These are phyloP conservation scores for Calameuta filiformis DNA, from an alignment of 2,888 invertebrate genomes.

Conservation along the genomic window DNA sequence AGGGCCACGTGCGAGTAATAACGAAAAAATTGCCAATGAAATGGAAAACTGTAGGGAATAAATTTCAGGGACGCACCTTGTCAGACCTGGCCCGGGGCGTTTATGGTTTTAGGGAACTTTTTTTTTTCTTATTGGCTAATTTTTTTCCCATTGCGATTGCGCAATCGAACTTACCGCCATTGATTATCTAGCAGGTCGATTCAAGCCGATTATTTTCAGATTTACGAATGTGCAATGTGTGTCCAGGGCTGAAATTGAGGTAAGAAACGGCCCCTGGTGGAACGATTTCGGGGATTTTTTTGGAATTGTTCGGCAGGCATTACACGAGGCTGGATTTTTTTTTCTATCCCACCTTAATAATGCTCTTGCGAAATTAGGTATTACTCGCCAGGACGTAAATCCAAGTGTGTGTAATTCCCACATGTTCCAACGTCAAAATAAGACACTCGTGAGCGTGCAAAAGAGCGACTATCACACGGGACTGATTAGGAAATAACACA, in stretches of 20 bases:
- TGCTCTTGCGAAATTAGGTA: not conserved
- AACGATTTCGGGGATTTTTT: not conserved
- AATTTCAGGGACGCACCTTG: not conserved
- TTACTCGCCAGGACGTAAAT: not conserved
- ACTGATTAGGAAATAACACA: too few species aligned
- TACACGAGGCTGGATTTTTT: not conserved
- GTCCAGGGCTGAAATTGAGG: not conserved
- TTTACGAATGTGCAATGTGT: not conserved
- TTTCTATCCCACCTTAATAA: not conserved
- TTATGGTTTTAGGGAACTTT: not conserved
- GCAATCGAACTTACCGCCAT: not conserved
- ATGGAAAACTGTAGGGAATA: not conserved
- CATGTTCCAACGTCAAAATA: too few species aligned
- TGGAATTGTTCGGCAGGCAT: not conserved
- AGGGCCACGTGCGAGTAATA: not conserved
- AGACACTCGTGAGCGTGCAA: too few species aligned
- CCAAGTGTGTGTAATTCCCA: too few species aligned
- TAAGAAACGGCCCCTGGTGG: too few species aligned
- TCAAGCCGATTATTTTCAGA: not conserved
- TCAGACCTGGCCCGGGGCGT: not conserved
- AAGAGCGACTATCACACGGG: too few species aligned
- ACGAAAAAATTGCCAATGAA: not conserved
- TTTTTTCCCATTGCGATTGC: not conserved
- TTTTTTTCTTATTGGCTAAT: not conserved
- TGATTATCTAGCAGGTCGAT: not conserved